phyloP scores from a whole-genome alignment of 2,113 vertebrate species.

The Crocuta crocuta region DNA sequence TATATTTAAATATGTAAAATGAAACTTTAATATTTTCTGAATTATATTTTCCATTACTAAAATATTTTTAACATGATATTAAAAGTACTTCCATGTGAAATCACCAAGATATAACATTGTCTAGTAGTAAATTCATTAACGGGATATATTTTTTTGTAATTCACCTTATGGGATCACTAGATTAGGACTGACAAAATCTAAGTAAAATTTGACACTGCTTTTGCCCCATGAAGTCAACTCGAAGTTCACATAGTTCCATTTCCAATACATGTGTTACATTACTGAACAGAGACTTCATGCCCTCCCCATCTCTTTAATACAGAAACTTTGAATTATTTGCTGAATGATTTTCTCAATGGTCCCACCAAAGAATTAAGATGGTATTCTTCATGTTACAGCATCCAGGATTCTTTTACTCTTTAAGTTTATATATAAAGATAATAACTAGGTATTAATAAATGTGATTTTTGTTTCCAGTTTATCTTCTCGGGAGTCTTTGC shows the following conservation, averaged over 20 bases:
- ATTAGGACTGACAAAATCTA: not conserved
- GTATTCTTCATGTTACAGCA: not conserved
- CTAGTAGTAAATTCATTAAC: not conserved
- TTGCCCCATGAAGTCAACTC: not conserved
- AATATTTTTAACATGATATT: not conserved
- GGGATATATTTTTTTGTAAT: not conserved
- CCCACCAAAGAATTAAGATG: not conserved
- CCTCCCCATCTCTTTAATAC: not conserved
- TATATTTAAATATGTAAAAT: conserved; percentile 26
- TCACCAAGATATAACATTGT: not conserved
- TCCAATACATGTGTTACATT: not conserved
- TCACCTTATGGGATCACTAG: not conserved
- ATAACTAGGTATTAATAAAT: not conserved
- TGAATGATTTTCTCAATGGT: not conserved
- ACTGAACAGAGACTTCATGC: not conserved
- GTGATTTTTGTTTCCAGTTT: conserved; percentile 66
- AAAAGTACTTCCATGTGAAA: not conserved
- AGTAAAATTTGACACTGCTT: not conserved
- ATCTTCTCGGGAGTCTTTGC: not conserved
- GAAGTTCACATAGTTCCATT: not conserved
- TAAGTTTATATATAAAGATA: not conserved
- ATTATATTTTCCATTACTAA: not conserved
- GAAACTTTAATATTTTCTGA: not conserved
- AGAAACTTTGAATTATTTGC: not conserved
- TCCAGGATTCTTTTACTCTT: not conserved